Evolutionary conservation across 2,797 vertebrate species (phyloP).

Genomic region (Furcifer pardalis): DNA sequence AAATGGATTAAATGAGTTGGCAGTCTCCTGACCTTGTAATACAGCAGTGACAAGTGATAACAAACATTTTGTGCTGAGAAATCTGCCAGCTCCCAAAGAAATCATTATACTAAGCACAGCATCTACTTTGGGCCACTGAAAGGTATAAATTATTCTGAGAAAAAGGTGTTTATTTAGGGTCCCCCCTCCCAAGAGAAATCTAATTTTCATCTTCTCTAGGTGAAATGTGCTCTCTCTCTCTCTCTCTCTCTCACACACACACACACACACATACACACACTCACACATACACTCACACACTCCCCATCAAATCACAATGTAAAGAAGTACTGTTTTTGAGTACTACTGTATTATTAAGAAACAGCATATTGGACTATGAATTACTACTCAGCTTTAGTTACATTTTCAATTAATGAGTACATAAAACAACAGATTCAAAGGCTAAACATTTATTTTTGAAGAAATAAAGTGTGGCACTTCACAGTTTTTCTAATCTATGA

Average conservation of each 20-base stretch:
- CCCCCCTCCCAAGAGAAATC: background rate
- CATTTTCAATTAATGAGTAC: background rate
- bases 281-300: background rate
- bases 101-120: background rate
- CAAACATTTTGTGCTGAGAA: background rate
- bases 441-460: constrained; percentile 9
- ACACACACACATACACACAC: background rate
- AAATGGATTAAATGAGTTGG: background rate
- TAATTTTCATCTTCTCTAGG: background rate
- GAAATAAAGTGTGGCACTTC: background rate
- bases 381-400: constrained; percentile 13
- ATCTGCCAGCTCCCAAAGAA: background rate
- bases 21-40: background rate
- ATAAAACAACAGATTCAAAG: constrained; percentile 5
- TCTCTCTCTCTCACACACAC: too few species aligned
- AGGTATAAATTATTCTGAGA: background rate
- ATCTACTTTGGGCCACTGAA: background rate
- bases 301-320: background rate
- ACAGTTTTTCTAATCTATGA: background rate
- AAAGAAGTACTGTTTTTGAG: background rate
- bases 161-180: background rate
- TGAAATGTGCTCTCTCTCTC: too few species aligned
- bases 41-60: background rate
- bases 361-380: background rate
- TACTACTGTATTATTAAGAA: background rate